These are phyloP conservation scores for Spongilla lacustris DNA, from an alignment of 37 sponge, comb jelly and placozoan genomes.

Conservation along the genomic window DNA sequence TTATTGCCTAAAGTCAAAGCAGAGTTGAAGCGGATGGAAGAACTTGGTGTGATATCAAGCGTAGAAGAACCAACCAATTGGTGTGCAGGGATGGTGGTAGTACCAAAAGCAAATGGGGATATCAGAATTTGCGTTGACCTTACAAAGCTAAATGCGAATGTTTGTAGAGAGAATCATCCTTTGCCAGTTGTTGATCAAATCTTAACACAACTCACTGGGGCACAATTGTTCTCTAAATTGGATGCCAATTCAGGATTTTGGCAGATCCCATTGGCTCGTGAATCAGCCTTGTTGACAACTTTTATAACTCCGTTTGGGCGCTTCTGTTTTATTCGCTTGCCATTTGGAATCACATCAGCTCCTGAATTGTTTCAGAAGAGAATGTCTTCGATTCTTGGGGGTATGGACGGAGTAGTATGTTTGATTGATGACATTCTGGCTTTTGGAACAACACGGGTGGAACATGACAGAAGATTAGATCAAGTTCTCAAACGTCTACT, in stretches of 20 bases:
- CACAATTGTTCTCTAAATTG: too few species aligned
- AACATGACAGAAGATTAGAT: constrained; percentile 35
- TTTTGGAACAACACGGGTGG: constrained; percentile 19
- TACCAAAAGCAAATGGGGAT: constrained; percentile 14
- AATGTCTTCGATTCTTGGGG: too few species aligned
- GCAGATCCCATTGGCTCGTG: constrained; percentile 13
- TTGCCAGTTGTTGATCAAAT: constrained; percentile 6
- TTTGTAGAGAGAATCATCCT: constrained; percentile 6
- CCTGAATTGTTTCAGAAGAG: too few species aligned
- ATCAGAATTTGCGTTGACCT: constrained; percentile 40
- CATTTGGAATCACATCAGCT: too few species aligned
- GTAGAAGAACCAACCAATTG: constrained; percentile 29
- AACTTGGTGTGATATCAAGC: neutral
- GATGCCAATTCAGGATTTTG: too few species aligned
- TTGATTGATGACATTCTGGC: too few species aligned
- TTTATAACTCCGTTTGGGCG: too few species aligned
- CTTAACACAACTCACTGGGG: constrained; percentile 2
- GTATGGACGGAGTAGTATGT: too few species aligned
- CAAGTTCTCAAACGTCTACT: constrained; percentile 6
- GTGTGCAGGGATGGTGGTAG: constrained; percentile 39
- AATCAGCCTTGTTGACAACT: constrained; percentile 14
- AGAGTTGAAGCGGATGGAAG: constrained; percentile 25
- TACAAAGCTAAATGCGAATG: constrained; percentile 18
- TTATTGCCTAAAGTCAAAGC: neutral
- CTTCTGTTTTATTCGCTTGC: too few species aligned